Percentiles rank a stretch among this genome's conserved stretches.
Evolutionary conservation across 2,888 invertebrate genomes (phyloP).

Genomic region (Platypus cylindrus): DNA sequence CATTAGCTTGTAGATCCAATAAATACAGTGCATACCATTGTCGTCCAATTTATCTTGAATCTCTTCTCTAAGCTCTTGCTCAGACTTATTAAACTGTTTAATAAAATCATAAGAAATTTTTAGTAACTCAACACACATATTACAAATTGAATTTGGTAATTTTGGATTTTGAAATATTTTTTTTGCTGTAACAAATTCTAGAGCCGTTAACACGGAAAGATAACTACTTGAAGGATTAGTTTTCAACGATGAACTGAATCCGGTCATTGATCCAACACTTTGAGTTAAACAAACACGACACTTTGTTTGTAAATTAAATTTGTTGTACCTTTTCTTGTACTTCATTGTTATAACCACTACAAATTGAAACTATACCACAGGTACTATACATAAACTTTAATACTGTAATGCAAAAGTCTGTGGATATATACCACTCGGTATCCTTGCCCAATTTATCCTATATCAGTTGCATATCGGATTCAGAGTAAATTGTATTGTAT

Average conservation of each 20-base stretch:
- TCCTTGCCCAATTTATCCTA: too few relatives aligned
- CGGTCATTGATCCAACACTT: constrained; percentile 3
- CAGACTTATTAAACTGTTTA: constrained; percentile 6
- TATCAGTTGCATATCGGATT: too few relatives aligned
- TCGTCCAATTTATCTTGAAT: constrained; percentile 2
- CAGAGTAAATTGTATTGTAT: too few relatives aligned
- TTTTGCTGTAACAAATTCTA: constrained; percentile 9
- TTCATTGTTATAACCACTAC: too few relatives aligned
- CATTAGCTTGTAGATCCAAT: background rate
- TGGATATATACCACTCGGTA: too few relatives aligned
- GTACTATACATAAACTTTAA: too few relatives aligned
- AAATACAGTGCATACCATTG: too few relatives aligned
- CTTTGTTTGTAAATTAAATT: constrained; percentile 12
- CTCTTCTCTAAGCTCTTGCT: constrained; percentile 2
- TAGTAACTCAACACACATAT: constrained; percentile 10
- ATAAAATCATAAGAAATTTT: constrained; percentile 13
- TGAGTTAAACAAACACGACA: constrained; percentile 14
- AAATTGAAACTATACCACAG: too few relatives aligned
- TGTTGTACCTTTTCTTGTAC: constrained; percentile 11
- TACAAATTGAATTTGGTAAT: constrained; percentile 11
- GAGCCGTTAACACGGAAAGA: constrained; percentile 8
- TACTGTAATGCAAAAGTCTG: too few relatives aligned
- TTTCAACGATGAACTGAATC: constrained; percentile 6
- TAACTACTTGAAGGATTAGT: background rate
- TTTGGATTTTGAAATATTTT: constrained; percentile 4